Percentiles rank a stretch among this genome's conserved stretches.
Conservation (phyloP, 2,113 vertebrate species). For the Butorides virescens region DNA sequence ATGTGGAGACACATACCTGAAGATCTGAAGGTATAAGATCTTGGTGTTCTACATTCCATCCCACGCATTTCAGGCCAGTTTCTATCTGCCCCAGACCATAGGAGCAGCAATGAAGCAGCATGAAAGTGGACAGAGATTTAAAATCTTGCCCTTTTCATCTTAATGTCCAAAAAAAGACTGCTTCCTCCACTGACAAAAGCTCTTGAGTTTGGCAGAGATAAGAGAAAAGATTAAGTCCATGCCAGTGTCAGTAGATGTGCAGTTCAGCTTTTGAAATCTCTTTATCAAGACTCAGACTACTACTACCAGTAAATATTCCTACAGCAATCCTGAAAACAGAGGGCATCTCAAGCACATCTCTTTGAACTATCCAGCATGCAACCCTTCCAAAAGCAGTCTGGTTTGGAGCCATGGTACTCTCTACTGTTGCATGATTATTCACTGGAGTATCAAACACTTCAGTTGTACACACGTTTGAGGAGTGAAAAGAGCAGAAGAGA, state of each 20-base stretch:
- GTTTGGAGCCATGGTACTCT: background rate
- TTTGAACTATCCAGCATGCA: background rate
- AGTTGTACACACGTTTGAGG: background rate
- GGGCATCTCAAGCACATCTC: background rate
- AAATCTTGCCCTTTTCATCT: background rate
- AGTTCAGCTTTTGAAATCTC: background rate
- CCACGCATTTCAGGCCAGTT: background rate
- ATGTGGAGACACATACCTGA: background rate
- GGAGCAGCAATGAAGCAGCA: background rate
- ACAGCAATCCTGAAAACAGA: background rate
- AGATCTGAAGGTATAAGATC: accelerated
- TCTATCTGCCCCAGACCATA: background rate
- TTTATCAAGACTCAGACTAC: background rate
- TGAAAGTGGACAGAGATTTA: background rate
- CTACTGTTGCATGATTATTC: background rate
- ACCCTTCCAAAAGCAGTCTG: background rate
- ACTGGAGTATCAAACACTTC: background rate
- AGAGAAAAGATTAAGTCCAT: background rate
- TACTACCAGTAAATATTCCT: background rate
- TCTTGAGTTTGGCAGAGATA: background rate
- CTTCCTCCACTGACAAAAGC: background rate
- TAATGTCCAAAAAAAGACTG: background rate
- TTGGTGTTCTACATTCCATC: background rate
- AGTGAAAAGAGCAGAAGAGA: background rate
- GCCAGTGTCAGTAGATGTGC: background rate